Conservation (phyloP, 2,888 invertebrate species). For the Notocelia uddmanniana region DNA sequence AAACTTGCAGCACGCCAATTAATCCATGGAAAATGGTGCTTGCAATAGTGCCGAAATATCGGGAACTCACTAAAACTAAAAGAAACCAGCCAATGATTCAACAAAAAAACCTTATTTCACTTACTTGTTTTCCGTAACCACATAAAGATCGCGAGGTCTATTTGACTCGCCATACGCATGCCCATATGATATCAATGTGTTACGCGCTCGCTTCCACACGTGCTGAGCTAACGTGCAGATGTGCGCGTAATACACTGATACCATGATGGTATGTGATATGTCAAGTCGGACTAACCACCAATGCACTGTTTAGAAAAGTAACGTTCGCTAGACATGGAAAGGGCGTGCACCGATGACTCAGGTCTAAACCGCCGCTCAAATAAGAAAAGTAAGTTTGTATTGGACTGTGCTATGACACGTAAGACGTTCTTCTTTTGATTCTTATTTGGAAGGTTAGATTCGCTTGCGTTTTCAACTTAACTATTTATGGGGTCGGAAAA, state of each 20-base stretch:
- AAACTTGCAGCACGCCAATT: too few species aligned
- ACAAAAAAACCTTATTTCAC: background rate
- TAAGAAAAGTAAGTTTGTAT: background rate
- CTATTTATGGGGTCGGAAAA: conserved; percentile 23
- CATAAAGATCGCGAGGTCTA: conserved; percentile 9
- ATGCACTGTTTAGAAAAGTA: conserved; percentile 37
- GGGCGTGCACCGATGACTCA: conserved; percentile 43
- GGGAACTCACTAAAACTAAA: too few species aligned
- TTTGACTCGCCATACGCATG: background rate
- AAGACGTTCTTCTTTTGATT: background rate
- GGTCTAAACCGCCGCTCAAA: conserved; percentile 1
- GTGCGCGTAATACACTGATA: background rate
- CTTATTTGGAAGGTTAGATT: conserved; percentile 8
- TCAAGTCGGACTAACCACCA: background rate
- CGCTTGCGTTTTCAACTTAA: conserved; percentile 27
- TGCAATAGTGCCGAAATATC: too few species aligned
- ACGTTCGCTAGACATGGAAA: conserved; percentile 37
- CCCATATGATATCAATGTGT: too few species aligned
- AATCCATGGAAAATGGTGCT: too few species aligned
- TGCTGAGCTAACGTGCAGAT: background rate
- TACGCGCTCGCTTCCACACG: too few species aligned
- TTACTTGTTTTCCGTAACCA: background rate
- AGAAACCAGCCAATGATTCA: background rate
- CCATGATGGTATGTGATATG: background rate
- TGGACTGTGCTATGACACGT: background rate